Evolutionary conservation across 2,113 vertebrate species (phyloP), one percentile per base, ranked within the genome.

Genomic region (Alligator mississippiensis): DNA sequence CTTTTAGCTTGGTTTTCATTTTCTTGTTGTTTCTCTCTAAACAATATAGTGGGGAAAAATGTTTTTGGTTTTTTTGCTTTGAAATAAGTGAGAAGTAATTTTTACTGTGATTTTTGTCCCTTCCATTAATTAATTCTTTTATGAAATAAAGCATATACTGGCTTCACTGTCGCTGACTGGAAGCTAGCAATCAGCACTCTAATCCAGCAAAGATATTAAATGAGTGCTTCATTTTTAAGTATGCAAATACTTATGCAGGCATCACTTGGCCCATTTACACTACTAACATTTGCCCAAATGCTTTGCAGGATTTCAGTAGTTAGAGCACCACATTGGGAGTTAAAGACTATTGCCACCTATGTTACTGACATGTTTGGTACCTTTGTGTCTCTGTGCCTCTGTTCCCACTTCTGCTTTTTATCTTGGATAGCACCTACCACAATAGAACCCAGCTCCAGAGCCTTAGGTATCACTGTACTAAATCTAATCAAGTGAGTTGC

Each of bases 61-160:
- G 4, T 93, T 60, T 85, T 85, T 61, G 57, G 38, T 81, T 85
- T 90, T 55, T 84, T 57, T 93, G 77, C 76, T 30, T 92, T 62
- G 55, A 19, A 30, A 61, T 24, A 83, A 47, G 75, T 82, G 11
- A 62, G 11, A 88, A 25, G 22, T 11, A 47, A 47, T 47, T 7
- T 74, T 74, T 84, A 9, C 13, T 66, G 72, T 11, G 68, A 12
- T 80, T 89, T 80, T 47, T 82, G 83, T 86, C 11, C 27, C 21
- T 3, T 13, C 1, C 74, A 27, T 58, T 87, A 59, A 72, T 68
- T 80, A 74, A 5, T 66, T 9, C 62, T 91, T 85, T 24, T 89
- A 2, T 55, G 92, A 90, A 72, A 17, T 80, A 21, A 87, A 80
- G 19, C 77, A 88, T 34, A 34, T 28, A 59, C 24, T 64, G 77